These are phyloP conservation scores for Lasioglossum oenotherae DNA, from an alignment of 2,888 invertebrate genomes.

Conservation along the genomic window DNA sequence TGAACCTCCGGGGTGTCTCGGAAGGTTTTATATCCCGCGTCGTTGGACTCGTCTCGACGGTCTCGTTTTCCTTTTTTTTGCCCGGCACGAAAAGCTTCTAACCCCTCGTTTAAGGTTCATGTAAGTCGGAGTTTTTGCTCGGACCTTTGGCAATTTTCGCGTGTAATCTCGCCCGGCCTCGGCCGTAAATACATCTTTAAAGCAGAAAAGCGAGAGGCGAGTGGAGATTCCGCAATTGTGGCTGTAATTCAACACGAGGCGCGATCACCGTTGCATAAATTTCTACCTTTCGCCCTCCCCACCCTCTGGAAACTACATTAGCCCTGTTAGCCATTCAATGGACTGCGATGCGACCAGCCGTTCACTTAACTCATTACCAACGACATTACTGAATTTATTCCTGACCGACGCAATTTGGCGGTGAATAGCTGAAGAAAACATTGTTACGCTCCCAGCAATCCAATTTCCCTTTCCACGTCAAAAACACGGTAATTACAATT, in stretches of 20 bases:
- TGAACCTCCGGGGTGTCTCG: neutral
- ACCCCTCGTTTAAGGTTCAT: neutral
- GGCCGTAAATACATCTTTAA: neutral
- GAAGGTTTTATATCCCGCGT: neutral
- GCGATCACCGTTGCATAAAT: neutral
- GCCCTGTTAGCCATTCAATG: neutral
- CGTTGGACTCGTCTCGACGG: neutral
- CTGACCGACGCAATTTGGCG: constrained; percentile 4
- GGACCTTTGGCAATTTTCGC: neutral
- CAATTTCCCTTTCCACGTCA: constrained; percentile 12
- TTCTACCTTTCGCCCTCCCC: neutral
- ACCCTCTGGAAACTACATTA: neutral
- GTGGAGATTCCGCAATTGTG: neutral
- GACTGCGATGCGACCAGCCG: neutral
- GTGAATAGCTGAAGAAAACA: constrained; percentile 10
- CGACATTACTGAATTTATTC: constrained; percentile 9
- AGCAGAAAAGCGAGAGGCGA: neutral
- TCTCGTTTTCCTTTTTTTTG: neutral
- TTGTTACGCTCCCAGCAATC: constrained; percentile 6
- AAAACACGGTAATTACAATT: constrained; percentile 11
- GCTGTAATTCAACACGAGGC: neutral
- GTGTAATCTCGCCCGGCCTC: neutral
- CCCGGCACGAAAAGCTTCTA: neutral
- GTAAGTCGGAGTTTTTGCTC: neutral
- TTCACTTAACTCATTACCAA: constrained; percentile 19